phyloP scores from a whole-genome alignment of 2,888 invertebrate species.

The Dryomyza anilis region DNA sequence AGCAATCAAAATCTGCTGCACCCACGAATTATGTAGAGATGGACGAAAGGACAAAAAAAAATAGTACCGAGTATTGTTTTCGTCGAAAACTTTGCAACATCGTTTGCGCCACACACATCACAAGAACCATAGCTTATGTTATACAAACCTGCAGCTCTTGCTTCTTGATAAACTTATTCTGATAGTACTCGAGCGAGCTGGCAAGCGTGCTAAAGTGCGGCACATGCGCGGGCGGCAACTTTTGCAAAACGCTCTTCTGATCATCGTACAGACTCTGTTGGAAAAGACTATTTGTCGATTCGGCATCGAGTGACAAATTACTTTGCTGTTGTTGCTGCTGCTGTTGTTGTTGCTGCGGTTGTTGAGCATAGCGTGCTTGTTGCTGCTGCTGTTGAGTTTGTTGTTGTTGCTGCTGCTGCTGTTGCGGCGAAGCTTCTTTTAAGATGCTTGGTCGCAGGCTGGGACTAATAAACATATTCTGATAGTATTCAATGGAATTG shows the following conservation, averaged over 20 bases:
- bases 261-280: constrained; percentile 57
- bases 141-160: constrained; percentile 58
- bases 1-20: too few species aligned
- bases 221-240: constrained; percentile 51
- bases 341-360: constrained; percentile 39
- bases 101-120: too few species aligned
- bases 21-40: too few species aligned
- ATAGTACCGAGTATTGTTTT: too few species aligned
- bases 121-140: constrained; percentile 30
- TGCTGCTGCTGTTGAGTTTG: constrained; percentile 42
- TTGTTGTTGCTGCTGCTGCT: constrained; percentile 35
- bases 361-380: constrained; percentile 40
- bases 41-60: too few species aligned
- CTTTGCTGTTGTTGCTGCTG: constrained; percentile 26
- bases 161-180: constrained; percentile 59
- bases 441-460: constrained; percentile 49
- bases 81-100: too few species aligned
- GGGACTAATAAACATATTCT: constrained; percentile 59
- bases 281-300: constrained; percentile 55
- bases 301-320: constrained; percentile 38
- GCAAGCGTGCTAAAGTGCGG: constrained; percentile 55
- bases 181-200: constrained; percentile 59
- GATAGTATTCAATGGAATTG: constrained; percentile 58
- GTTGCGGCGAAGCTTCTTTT: constrained; percentile 42
- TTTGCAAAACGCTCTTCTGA: constrained; percentile 32